phyloP scores from a whole-genome alignment of 2,797 vertebrate genomes.

The Syndactyla subalaris region DNA sequence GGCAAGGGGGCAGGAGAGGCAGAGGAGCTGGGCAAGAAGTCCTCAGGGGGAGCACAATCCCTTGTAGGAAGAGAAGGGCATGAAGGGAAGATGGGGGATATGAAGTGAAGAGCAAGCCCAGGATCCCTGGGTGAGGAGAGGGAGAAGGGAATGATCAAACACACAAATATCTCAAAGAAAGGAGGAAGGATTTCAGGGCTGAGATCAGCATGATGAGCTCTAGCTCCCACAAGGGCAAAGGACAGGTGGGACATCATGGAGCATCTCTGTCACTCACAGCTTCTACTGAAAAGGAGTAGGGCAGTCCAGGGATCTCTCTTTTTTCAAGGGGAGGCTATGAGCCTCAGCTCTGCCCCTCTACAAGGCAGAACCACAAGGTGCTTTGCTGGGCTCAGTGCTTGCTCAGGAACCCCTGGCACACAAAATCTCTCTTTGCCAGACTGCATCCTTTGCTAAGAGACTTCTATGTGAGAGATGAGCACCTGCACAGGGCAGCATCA shows the following conservation, averaged over 20 bases:
- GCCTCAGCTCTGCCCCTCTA: not conserved
- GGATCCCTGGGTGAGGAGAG: not conserved
- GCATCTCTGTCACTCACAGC: accelerated
- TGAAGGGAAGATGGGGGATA: no score
- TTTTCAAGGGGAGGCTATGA: not conserved
- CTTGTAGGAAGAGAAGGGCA: not conserved
- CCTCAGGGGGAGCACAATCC: not conserved
- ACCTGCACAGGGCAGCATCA: not conserved
- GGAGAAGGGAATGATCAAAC: not conserved
- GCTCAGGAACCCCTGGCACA: not conserved
- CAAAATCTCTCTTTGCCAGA: not conserved
- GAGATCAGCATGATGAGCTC: not conserved
- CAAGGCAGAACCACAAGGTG: not conserved
- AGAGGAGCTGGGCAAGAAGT: not conserved
- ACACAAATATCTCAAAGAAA: not conserved
- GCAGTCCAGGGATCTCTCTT: not conserved
- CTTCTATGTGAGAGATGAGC: not conserved
- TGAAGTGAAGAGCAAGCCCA: not conserved
- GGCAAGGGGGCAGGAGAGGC: not conserved
- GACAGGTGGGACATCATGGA: accelerated
- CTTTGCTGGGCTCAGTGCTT: not conserved
- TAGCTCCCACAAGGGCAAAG: not conserved
- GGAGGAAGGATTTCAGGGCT: not conserved
- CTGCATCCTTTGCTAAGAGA: not conserved
- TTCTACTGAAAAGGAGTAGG: not conserved